These are phyloP conservation scores for Eupleurogrammus muticus DNA, from an alignment of 2,797 vertebrate genomes.

Conservation along the genomic window DNA sequence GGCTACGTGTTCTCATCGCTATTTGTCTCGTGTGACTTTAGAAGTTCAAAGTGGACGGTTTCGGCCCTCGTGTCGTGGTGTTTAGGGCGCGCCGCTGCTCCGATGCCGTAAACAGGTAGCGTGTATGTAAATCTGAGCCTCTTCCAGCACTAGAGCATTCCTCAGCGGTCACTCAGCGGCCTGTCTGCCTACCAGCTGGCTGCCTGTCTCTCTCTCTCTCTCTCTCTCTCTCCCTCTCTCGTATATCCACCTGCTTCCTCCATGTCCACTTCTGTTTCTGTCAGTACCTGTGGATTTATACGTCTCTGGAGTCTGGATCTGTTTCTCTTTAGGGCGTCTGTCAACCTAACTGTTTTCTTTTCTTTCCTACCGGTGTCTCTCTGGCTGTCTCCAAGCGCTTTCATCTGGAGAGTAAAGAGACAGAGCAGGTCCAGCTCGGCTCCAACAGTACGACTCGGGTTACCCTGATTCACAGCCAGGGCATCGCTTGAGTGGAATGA, in stretches of 20 bases:
- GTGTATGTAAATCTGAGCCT: constrained; percentile 46
- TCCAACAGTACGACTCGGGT: background rate
- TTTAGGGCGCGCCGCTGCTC: constrained; percentile 31
- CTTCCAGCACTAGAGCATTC: constrained; percentile 72
- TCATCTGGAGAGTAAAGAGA: constrained; percentile 17
- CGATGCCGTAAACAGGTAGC: constrained; percentile 70
- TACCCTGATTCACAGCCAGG: constrained; percentile 11
- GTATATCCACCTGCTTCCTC: constrained; percentile 44
- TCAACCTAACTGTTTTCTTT: constrained; percentile 27
- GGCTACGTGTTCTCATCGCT: constrained; percentile 42
- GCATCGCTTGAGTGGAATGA: constrained; percentile 3
- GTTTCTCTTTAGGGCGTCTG: constrained; percentile 13
- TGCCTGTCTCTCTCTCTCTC: constrained; percentile 6
- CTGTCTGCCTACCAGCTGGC: constrained; percentile 21
- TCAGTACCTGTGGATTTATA: constrained; percentile 34
- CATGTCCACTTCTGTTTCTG: constrained; percentile 2
- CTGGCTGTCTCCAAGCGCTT: constrained; percentile 14
- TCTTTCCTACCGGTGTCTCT: constrained; percentile 3
- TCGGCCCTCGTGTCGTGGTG: background rate
- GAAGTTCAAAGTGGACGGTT: constrained; percentile 25
- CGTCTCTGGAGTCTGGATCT: constrained; percentile 22
- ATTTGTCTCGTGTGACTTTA: constrained; percentile 27
- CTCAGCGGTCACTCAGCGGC: constrained; percentile 65
- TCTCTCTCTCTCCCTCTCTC: constrained; percentile 3
- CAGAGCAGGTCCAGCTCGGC: constrained; percentile 1